These are phyloP conservation scores for Pagetopsis macropterus DNA, from an alignment of 2,797 vertebrate genomes.

Conservation along the genomic window DNA sequence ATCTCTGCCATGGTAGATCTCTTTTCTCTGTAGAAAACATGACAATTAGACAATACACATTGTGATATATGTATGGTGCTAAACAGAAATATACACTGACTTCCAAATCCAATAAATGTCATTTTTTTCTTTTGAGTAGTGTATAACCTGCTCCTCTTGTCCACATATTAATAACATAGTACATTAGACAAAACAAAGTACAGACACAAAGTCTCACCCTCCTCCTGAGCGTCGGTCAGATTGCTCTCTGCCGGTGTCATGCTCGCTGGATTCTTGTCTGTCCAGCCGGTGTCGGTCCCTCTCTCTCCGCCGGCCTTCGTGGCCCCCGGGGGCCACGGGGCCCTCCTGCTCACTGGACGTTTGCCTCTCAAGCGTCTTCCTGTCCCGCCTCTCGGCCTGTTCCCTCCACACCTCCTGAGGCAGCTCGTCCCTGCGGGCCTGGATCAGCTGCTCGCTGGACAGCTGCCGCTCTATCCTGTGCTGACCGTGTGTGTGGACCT, in stretches of 20 bases:
- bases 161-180: not conserved
- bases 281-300: constrained; percentile 87
- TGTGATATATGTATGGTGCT: not conserved
- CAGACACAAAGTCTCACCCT: constrained; percentile 69
- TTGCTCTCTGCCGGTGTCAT: constrained; percentile 85
- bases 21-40: constrained; percentile 78
- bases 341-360: constrained; percentile 84
- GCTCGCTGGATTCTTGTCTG: constrained; percentile 92
- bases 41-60: not conserved
- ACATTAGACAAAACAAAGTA: not conserved
- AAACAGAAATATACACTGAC: not conserved
- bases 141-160: constrained; percentile 1
- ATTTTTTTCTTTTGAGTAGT: not conserved
- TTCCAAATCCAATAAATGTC: not conserved
- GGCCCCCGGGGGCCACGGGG: constrained; percentile 67
- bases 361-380: constrained; percentile 82
- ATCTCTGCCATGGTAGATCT: constrained; percentile 92
- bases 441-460: constrained; percentile 82
- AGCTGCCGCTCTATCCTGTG: constrained; percentile 81
- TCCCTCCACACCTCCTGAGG: constrained; percentile 87
- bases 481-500: constrained; percentile 65
- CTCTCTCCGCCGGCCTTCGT: constrained; percentile 82
- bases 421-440: constrained; percentile 84
- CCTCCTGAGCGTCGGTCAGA: constrained; percentile 84
- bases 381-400: constrained; percentile 80